Percentiles rank a stretch among this genome's conserved stretches.
Conservation (phyloP, 1,140 invertebrate species). For the Drosophila seguyi region DNA sequence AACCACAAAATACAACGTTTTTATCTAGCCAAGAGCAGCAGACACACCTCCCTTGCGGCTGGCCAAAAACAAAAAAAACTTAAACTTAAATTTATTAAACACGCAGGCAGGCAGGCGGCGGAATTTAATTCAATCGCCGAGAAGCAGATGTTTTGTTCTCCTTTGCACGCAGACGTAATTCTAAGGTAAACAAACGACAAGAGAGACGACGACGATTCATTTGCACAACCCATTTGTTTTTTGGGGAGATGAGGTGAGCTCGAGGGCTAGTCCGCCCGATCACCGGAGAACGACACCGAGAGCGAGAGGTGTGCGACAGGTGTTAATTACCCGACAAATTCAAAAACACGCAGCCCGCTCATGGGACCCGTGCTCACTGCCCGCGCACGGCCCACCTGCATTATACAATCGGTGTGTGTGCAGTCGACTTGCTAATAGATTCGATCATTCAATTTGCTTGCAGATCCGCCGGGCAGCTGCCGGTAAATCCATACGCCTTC, state of each 20-base stretch:
- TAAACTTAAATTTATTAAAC: conserved; percentile 53
- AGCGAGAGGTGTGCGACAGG: conserved; percentile 42
- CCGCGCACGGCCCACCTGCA: conserved; percentile 40
- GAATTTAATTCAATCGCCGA: conserved; percentile 35
- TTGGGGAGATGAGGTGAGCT: conserved; percentile 41
- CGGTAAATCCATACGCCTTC: not conserved
- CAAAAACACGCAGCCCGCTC: conserved; percentile 73
- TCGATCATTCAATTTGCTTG: conserved; percentile 68
- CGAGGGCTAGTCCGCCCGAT: not conserved
- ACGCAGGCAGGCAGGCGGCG: conserved; percentile 38
- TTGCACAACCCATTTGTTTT: conserved; percentile 69
- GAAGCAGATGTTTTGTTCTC: conserved; percentile 52
- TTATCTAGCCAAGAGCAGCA: not conserved
- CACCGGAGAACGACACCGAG: not conserved
- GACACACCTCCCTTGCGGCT: conserved; percentile 52
- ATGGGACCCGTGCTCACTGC: conserved; percentile 38
- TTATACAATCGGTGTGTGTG: conserved; percentile 69
- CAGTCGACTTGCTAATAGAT: conserved; percentile 64
- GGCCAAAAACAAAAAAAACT: conserved; percentile 7
- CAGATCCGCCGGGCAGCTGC: conserved; percentile 36
- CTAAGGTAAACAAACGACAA: conserved; percentile 65
- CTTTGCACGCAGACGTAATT: conserved; percentile 59
- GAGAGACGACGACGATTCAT: conserved; percentile 37
- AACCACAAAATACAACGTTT: not conserved
- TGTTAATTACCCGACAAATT: conserved; percentile 78